Percentiles rank a stretch among this genome's conserved stretches.
Conservation (phyloP, 2,888 invertebrate genomes). For the Timema cristinae region DNA sequence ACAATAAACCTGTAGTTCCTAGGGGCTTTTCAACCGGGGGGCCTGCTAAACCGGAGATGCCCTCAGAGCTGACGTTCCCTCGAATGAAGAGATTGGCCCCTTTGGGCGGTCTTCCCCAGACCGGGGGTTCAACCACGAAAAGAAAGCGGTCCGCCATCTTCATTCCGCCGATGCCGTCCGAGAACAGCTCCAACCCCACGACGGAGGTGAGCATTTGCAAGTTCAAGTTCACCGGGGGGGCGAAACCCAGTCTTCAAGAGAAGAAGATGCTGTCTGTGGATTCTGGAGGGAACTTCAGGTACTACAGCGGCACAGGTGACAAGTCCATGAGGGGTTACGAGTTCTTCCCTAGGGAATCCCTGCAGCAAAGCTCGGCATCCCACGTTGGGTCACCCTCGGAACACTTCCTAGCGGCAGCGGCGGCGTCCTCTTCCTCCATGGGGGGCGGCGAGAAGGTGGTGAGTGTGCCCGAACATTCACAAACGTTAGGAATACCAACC, state of each 20-base stretch:
- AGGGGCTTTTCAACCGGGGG: slow-evolving; percentile 26
- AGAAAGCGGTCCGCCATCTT: slow-evolving; percentile 79
- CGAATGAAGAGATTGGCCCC: slow-evolving; percentile 28
- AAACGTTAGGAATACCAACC: neutral
- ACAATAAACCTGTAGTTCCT: slow-evolving; percentile 23
- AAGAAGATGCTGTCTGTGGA: slow-evolving; percentile 91
- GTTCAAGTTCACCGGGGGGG: slow-evolving; percentile 89
- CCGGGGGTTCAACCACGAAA: slow-evolving; percentile 44
- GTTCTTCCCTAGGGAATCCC: slow-evolving; percentile 68
- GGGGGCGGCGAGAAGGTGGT: slow-evolving; percentile 23
- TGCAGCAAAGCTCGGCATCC: slow-evolving; percentile 48
- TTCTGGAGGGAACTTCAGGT: slow-evolving; percentile 81
- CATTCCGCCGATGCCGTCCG: slow-evolving; percentile 75
- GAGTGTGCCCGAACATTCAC: neutral
- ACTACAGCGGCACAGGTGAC: slow-evolving; percentile 81
- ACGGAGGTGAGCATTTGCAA: slow-evolving; percentile 89
- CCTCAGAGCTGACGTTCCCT: slow-evolving; percentile 28
- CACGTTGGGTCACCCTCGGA: slow-evolving; percentile 25
- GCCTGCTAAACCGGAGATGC: slow-evolving; percentile 10
- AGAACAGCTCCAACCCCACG: slow-evolving; percentile 69
- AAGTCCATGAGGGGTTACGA: slow-evolving; percentile 74
- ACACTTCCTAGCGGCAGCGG: slow-evolving; percentile 22
- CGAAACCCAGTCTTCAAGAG: slow-evolving; percentile 82
- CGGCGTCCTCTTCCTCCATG: slow-evolving; percentile 25
- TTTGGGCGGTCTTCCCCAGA: slow-evolving; percentile 20